Conservation (phyloP, 2,113 vertebrate genomes). For the Pungitius pungitius region DNA sequence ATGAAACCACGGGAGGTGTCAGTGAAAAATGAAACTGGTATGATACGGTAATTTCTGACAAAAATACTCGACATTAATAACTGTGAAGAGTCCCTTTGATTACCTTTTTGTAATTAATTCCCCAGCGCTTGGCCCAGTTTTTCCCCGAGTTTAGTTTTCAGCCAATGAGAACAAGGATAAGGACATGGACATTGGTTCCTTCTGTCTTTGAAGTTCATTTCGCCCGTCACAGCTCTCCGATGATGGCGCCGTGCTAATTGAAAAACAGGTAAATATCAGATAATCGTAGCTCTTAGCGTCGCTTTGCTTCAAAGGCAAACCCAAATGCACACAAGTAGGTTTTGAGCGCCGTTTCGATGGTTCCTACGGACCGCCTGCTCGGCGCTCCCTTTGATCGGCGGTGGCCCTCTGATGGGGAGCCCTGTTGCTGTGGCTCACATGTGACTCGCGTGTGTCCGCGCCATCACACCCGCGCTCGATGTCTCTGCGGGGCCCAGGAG, state of each 20-base stretch:
- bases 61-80: not conserved
- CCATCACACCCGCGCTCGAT: constrained; percentile 28
- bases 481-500: constrained; percentile 27
- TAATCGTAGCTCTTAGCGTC: constrained; percentile 8
- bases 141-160: not conserved
- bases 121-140: not conserved
- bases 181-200: not conserved
- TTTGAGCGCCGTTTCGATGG: not conserved
- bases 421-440: constrained; percentile 8
- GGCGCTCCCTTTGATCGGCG: not conserved
- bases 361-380: not conserved
- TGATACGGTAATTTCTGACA: not conserved
- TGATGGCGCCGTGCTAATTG: constrained; percentile 16
- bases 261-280: constrained; percentile 11
- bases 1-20: not conserved
- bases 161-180: not conserved
- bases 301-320: constrained; percentile 14
- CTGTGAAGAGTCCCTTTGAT: not conserved
- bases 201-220: constrained; percentile 27
- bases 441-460: constrained; percentile 11
- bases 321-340: constrained; percentile 10
- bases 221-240: constrained; percentile 18
- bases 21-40: not conserved
- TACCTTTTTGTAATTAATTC: not conserved
- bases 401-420: not conserved